Conservation (phyloP, 2,113 vertebrate species). For the Dicrurus megarhynchus region DNA sequence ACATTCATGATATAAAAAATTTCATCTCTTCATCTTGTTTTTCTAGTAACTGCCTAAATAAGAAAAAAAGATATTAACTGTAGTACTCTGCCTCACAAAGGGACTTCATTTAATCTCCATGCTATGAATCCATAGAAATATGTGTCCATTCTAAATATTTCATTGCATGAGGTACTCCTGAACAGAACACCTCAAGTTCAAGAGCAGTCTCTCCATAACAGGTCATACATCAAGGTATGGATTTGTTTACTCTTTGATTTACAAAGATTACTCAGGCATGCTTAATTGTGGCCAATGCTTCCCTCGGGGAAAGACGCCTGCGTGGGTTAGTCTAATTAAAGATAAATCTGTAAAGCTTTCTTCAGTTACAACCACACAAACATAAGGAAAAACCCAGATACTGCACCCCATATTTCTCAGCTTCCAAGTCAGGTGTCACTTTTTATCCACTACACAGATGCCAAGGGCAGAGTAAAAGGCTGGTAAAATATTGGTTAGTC, state of each 20-base stretch:
- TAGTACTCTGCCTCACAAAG: not conserved
- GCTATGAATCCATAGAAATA: not conserved
- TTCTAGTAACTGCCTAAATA: not conserved
- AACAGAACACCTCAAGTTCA: not conserved
- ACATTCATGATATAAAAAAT: not conserved
- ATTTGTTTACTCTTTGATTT: slow-evolving; percentile 51
- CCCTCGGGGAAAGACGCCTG: not conserved
- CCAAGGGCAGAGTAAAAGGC: not conserved
- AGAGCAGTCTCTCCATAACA: not conserved
- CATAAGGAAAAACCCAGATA: slow-evolving; percentile 12
- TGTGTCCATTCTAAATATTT: not conserved
- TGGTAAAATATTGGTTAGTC: not conserved
- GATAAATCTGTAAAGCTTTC: slow-evolving; percentile 28
- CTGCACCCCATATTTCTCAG: not conserved
- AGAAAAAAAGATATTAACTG: not conserved
- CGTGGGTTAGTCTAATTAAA: slow-evolving; percentile 43
- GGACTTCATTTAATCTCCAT: not conserved
- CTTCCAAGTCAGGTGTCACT: rapidly evolving
- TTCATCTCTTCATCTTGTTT: not conserved
- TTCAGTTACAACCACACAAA: slow-evolving; percentile 19
- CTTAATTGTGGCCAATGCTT: not conserved
- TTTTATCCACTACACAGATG: not conserved
- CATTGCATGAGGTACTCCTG: not conserved
- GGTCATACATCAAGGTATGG: not conserved
- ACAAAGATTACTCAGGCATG: not conserved